Base-by-base conservation (phyloP, 1,140 invertebrate genomes). In the Bombus affinis region DNA sequence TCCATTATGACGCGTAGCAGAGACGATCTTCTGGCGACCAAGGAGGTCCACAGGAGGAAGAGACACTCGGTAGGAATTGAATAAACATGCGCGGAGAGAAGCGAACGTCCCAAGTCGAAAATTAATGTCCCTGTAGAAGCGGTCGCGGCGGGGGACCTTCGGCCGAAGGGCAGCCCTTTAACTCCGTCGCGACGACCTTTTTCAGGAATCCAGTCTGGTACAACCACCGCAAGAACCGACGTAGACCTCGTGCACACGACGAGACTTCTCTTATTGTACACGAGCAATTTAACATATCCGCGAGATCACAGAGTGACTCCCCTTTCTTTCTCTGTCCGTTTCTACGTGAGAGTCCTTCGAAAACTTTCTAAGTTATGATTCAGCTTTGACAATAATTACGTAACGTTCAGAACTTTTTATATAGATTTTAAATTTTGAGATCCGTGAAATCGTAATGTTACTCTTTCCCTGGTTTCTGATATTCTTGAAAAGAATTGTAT, bases 41-140 rank as follows among this genome's bases (percentile, higher is more conserved):
- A 80, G 75, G 88, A 85, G 62, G 77, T 79, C 78, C 62, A 18
- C 5, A 15, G 71, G 42, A 83, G 57, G 81, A 72, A 88, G 74
- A 35, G 87, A 79, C 85, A 82, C 83, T 83, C 80, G 83, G 71
- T 83, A 86, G 86, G 89, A 92, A 92, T 92, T 91, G 88, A 92
- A 92, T 92, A 92, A 92, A 92, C 91, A 92, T 89, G 89, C 89
- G 80, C 70, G 74, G 66, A 70, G 86, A 82, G 77, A 42, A 86
- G 82, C 78, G 90, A 86, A 84, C 77, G 87, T 90, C 79, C 75
- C 84, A 76, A 80, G 80, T 88, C 87, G 90, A 86, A 92, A 90
- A 91, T 89, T 90, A 92, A 92, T 92, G 91, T 90, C 83, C 87
- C 86, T 74, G 90, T 90, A 89, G 84, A 90, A 90, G 85, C 77